Evolutionary conservation across 2,888 invertebrate species (phyloP), one percentile per base, ranked within the genome.

Genomic region (Plebejus argus): DNA sequence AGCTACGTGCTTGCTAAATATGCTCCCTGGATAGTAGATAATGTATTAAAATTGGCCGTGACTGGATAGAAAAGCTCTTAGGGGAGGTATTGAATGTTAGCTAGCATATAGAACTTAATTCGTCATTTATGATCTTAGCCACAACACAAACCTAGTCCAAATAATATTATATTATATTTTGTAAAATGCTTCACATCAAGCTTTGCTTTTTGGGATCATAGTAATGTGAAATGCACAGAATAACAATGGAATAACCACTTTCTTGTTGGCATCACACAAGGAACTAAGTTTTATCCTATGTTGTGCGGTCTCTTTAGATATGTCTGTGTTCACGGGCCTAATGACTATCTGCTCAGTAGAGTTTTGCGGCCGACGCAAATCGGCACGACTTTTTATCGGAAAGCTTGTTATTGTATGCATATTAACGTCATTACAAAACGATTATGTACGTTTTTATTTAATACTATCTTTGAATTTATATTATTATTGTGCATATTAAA

Each of bases 311-410:
- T 66, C 18, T 7, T 3, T 28, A 18, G 28, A 18, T 28, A 66
- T 66, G 33, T 66, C 28, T 66, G 66, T 33, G 28, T 28, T 66
- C 15, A 33, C 83, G 82, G 81, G 84, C 85, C 87, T 91, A 91
- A 91, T 90, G 90, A 89, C 88, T 88, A 85, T 89, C 85, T 88
- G 85, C 28, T 66, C 66, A 86, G 87, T 86, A 88, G 89, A 89
- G 87, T 88, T 90, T 87, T 88, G 87, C 86, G 86, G 85, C 87
- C 87, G 84, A 82, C 85, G 82, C 82, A 81, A 85, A 82, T 84
- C 81, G 82, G 81, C 83, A 83, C 79, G 79, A 83, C 83, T 85
- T 86, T 90, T 88, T 87, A 87, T 89, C 89, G 87, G 87, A 88
- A 89, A 88, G 87, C 86, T 86, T 85, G 85, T 88, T 89, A 87